phyloP scores from a whole-genome alignment of 2,888 invertebrate genomes.

The Platycheirus rosarum region DNA sequence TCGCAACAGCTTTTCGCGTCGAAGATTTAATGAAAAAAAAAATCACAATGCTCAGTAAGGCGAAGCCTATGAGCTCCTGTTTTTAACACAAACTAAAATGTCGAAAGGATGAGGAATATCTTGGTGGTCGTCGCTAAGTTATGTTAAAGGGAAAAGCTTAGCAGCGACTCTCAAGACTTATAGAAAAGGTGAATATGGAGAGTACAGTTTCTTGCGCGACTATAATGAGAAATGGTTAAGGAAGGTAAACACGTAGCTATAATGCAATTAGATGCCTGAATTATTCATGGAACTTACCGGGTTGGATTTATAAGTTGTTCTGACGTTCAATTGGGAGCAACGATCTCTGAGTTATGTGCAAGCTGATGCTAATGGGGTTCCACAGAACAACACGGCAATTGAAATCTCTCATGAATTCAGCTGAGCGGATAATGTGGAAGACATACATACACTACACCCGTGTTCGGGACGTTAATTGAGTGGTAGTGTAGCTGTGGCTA shows the following conservation, averaged over 20 bases:
- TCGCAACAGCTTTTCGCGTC: conserved; percentile 43
- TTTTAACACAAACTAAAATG: conserved; percentile 29
- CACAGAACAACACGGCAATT: conserved; percentile 26
- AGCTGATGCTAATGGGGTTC: background rate
- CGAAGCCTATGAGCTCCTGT: conserved; percentile 21
- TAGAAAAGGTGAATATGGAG: background rate
- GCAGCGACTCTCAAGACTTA: background rate
- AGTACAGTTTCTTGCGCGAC: conserved; percentile 10
- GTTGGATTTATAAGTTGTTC: conserved; percentile 26
- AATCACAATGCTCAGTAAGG: conserved; percentile 37
- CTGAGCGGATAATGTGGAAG: conserved; percentile 1
- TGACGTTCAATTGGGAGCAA: conserved; percentile 59
- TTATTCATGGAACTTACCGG: conserved; percentile 28
- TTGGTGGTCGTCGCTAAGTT: background rate
- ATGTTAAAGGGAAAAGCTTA: conserved; percentile 1
- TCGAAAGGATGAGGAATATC: conserved; percentile 4
- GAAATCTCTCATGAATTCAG: conserved; percentile 39
- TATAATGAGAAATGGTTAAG: conserved; percentile 17
- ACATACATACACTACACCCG: background rate
- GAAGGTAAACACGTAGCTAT: conserved; percentile 11
- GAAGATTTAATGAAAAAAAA: conserved; percentile 45
- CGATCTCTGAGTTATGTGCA: conserved; percentile 31
- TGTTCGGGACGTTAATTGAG: background rate
- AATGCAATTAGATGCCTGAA: conserved; percentile 63
- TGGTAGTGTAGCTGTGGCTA: background rate